Percentiles rank a stretch among this genome's conserved stretches.
These are phyloP conservation scores for Leptobrachium ailaonicum DNA, from an alignment of 2,113 vertebrate genomes.

Conservation along the genomic window DNA sequence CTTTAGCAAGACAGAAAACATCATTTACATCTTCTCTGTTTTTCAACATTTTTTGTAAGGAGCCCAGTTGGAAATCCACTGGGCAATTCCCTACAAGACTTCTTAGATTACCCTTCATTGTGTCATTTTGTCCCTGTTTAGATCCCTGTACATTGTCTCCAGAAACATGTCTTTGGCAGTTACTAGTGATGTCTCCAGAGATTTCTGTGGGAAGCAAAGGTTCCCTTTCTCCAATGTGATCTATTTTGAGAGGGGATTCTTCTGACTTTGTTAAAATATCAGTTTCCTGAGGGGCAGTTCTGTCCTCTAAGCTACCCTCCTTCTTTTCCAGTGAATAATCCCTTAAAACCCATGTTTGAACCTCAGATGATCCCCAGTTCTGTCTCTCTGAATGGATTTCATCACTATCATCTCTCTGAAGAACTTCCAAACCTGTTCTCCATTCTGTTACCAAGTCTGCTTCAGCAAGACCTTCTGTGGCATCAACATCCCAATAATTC, in stretches of 20 bases:
- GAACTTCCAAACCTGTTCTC: conserved; percentile 34
- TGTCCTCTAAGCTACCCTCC: neutral
- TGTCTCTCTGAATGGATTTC: conserved; percentile 20
- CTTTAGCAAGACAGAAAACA: neutral
- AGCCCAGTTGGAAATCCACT: conserved; percentile 1
- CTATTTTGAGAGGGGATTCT: conserved; percentile 8
- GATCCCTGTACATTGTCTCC: neutral
- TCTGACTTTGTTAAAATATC: conserved; percentile 23
- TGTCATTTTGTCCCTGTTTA: conserved; percentile 14
- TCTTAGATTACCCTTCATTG: neutral
- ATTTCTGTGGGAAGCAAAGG: neutral
- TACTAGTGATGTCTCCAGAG: neutral
- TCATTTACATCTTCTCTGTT: neutral
- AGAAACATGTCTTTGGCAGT: neutral
- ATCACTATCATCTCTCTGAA: conserved; percentile 14
- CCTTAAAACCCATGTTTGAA: neutral
- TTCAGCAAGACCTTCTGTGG: conserved; percentile 21
- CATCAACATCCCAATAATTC: conserved; percentile 37
- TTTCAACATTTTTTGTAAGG: neutral
- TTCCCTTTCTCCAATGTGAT: neutral
- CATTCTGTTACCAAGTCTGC: conserved; percentile 35
- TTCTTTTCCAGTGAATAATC: conserved; percentile 7
- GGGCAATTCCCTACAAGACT: neutral
- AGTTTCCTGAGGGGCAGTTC: neutral
- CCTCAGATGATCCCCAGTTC: conserved; percentile 10